Conservation (phyloP, 30 jellyfish, hydroid and myxozoan species). For the Pelagia noctiluca region DNA sequence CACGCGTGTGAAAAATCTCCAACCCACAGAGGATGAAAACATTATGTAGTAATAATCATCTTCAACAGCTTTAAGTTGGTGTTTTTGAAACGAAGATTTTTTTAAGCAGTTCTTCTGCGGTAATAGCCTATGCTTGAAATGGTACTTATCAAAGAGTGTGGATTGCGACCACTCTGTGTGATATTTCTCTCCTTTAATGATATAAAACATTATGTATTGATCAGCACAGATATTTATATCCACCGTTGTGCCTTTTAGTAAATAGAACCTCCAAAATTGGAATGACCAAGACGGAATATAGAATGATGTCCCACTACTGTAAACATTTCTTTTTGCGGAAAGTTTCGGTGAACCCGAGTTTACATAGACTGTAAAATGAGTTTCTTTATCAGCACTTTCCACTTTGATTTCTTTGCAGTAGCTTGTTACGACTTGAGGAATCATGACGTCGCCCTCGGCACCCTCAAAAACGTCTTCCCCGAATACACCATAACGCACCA, state of each 20-base stretch:
- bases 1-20: constrained; percentile 82
- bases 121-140: constrained; percentile 36
- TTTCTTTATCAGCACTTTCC: constrained; percentile 6
- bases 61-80: constrained; percentile 26
- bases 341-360: constrained; percentile 36
- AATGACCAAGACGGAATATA: constrained; percentile 90
- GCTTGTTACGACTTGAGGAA: constrained; percentile 21
- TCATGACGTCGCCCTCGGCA: constrained; percentile 48
- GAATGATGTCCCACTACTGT: constrained; percentile 49
- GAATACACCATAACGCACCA: constrained; percentile 51
- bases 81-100: constrained; percentile 19
- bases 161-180: constrained; percentile 77
- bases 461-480: constrained; percentile 8
- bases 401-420: constrained; percentile 57
- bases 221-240: constrained; percentile 83
- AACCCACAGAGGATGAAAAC: constrained; percentile 95
- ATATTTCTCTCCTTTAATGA: constrained; percentile 69
- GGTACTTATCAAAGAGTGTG: constrained; percentile 57
- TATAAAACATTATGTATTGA: constrained; percentile 80
- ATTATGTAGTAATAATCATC: constrained; percentile 60
- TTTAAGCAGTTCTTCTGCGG: constrained; percentile 71
- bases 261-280: constrained; percentile 77
- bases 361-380: constrained; percentile 24
- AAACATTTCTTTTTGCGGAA: constrained; percentile 44
- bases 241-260: constrained; percentile 74